A percentile compares a stretch with the other conserved stretches of the same genome.
These are phyloP conservation scores for Melanostigma gelatinosum DNA, from an alignment of 2,113 vertebrate species.

Conservation along the genomic window DNA sequence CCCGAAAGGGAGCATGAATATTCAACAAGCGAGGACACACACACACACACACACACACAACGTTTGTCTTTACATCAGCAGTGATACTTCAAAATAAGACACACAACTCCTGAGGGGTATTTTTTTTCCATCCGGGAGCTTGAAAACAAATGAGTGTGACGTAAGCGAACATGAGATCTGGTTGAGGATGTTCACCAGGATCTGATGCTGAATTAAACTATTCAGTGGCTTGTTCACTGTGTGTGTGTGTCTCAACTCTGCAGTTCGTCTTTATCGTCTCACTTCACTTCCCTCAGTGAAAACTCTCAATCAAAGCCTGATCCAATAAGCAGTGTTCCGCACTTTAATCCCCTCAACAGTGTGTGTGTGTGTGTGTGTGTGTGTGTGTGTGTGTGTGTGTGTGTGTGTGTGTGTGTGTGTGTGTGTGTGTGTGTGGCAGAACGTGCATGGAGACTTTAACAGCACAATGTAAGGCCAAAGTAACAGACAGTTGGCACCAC, in stretches of 20 bases:
- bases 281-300: slow-evolving; percentile 27
- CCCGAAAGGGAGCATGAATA: slow-evolving; percentile 69
- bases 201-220: slow-evolving; percentile 1
- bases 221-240: neutral
- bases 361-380: slow-evolving; percentile 22
- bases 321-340: slow-evolving; percentile 38
- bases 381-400: slow-evolving; percentile 4
- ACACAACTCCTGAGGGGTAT: neutral
- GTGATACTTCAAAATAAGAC: slow-evolving; percentile 27
- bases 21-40: slow-evolving; percentile 58
- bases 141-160: slow-evolving; percentile 44
- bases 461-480: slow-evolving; percentile 1
- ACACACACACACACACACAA: neutral
- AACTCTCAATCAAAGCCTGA: slow-evolving; percentile 48
- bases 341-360: slow-evolving; percentile 37
- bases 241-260: neutral
- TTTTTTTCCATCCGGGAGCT: neutral
- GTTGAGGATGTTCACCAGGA: slow-evolving; percentile 6
- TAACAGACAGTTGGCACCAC: slow-evolving; percentile 11
- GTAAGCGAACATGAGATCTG: slow-evolving; percentile 24
- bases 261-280: slow-evolving; percentile 8
- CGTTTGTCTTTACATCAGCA: slow-evolving; percentile 60
- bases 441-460: slow-evolving; percentile 19
- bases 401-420: neutral
- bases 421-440: slow-evolving; percentile 12